phyloP scores from a whole-genome alignment of 2,888 invertebrate species.

The Ceramica pisi region DNA sequence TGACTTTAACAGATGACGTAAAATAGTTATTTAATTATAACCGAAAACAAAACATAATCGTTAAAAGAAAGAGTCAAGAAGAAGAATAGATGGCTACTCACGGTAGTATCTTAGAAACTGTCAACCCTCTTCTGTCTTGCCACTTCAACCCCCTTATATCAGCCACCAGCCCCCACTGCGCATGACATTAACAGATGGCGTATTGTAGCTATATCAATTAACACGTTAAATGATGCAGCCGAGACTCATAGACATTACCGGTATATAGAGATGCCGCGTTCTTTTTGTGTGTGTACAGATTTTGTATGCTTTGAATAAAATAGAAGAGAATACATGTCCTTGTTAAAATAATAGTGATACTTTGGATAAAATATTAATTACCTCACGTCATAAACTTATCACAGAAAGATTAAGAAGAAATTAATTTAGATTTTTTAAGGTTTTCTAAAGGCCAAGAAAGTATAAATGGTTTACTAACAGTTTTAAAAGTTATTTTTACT shows the following conservation, averaged over 20 bases:
- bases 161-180: constrained; percentile 2
- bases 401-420: no score
- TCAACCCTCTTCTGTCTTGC: not conserved
- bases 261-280: constrained; percentile 61
- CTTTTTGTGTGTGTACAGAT: constrained; percentile 62
- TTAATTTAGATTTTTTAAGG: no score
- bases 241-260: constrained; percentile 51
- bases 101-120: not conserved
- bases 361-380: not conserved
- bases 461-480: no score
- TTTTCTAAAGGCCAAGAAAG: no score
- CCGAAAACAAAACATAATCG: no score
- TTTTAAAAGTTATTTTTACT: no score
- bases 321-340: not conserved
- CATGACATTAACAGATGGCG: constrained; percentile 33
- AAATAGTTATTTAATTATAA: constrained; percentile 50
- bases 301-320: not conserved
- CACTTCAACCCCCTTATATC: constrained; percentile 1
- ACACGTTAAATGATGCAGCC: constrained; percentile 67
- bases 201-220: constrained; percentile 62
- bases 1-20: constrained; percentile 34
- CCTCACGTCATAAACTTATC: not conserved
- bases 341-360: not conserved
- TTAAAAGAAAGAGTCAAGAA: no score
- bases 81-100: not conserved